Evolutionary conservation across 37 sponge, comb jelly and placozoan species (phyloP).

Genomic region (Oscarella lobularis): DNA sequence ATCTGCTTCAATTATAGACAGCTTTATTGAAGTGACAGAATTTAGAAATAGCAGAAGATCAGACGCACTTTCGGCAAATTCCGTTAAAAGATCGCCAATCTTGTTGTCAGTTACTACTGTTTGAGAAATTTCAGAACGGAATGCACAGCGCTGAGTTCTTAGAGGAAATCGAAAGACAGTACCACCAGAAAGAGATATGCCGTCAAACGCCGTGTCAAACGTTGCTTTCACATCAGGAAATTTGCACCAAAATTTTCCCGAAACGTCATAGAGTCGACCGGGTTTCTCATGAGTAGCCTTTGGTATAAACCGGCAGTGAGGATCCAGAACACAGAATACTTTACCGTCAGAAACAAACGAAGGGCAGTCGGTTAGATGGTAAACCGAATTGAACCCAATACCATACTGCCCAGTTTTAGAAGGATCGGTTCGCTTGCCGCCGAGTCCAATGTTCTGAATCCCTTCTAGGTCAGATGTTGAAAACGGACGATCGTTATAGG

Average conservation of each 20-base stretch:
- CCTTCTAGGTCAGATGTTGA: constrained; percentile 55
- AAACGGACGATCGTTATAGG: constrained; percentile 55
- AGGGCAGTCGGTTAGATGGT: constrained; percentile 83
- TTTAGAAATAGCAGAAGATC: neutral
- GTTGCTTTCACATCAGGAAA: neutral
- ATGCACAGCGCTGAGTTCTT: neutral
- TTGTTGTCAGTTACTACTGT: neutral
- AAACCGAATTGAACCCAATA: constrained; percentile 75
- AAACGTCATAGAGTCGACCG: neutral
- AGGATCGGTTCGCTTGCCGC: constrained; percentile 48
- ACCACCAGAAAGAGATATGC: neutral
- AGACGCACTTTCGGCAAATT: neutral
- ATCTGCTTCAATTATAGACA: neutral
- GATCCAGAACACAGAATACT: constrained; percentile 64
- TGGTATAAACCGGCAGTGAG: constrained; percentile 39
- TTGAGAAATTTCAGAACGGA: neutral
- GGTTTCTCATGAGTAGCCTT: constrained; percentile 11
- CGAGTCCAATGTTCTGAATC: constrained; percentile 52
- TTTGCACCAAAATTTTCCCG: neutral
- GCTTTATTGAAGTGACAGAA: neutral
- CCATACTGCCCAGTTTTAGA: constrained; percentile 72
- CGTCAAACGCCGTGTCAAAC: neutral
- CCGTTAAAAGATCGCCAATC: neutral
- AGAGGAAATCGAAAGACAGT: neutral
- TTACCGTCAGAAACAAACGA: constrained; percentile 34